These are phyloP conservation scores for Lytechinus pictus DNA, from an alignment of 35 echinoderm and acorn worm genomes.

Conservation along the genomic window DNA sequence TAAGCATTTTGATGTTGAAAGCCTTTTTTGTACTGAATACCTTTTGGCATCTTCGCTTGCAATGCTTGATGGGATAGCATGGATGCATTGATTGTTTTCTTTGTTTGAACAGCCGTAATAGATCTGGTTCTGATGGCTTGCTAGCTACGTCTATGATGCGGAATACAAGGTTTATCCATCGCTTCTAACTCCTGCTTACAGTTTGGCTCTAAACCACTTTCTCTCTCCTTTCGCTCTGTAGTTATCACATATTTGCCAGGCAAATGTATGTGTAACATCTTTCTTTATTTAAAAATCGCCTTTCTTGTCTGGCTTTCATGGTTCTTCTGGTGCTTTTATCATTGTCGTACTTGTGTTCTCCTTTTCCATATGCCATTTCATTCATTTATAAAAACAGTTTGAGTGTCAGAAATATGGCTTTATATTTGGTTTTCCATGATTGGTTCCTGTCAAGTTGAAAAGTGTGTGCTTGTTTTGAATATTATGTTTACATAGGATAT, in stretches of 20 bases:
- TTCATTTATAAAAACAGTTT: background rate
- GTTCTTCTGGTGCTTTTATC: background rate
- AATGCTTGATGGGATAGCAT: background rate
- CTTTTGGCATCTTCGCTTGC: background rate
- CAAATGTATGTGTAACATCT: background rate
- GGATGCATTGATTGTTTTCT: background rate
- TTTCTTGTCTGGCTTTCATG: background rate
- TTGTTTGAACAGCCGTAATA: constrained; percentile 13
- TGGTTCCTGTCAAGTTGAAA: background rate
- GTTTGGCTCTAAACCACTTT: background rate
- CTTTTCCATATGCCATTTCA: background rate
- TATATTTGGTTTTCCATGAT: background rate
- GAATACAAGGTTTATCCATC: constrained; percentile 26
- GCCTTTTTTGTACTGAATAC: background rate
- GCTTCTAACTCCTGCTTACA: background rate
- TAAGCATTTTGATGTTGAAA: constrained; percentile 27
- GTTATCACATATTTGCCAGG: background rate
- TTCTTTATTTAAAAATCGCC: background rate
- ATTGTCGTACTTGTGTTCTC: background rate
- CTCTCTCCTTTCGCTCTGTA: background rate
- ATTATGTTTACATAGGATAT: background rate
- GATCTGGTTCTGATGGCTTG: constrained; percentile 49
- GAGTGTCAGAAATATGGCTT: background rate
- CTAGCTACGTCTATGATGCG: constrained; percentile 17
- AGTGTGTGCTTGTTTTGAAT: background rate